phyloP scores from a whole-genome alignment of 2,888 invertebrate species.

The Sceliomorpha sp. region DNA sequence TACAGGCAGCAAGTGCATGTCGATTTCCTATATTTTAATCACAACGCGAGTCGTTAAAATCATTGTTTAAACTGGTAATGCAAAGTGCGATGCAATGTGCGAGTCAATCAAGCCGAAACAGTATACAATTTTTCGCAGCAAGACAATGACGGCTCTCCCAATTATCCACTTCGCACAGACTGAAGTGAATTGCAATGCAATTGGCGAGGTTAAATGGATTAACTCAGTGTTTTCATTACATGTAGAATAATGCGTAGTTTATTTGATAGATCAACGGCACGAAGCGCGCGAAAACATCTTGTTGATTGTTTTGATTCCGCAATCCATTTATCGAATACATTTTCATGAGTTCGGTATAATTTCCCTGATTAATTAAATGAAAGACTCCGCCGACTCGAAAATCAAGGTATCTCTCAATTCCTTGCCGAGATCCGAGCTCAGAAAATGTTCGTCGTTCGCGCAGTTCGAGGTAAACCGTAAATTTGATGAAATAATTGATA shows the following conservation, averaged over 20 bases:
- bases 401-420: constrained; percentile 4
- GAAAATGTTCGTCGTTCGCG: no score
- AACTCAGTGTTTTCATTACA: constrained; percentile 18
- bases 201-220: constrained; percentile 17
- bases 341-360: constrained; percentile 11
- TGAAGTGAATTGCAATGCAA: constrained; percentile 15
- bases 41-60: background rate
- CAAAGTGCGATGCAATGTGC: background rate
- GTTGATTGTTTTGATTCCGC: constrained; percentile 14
- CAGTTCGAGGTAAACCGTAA: no score
- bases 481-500: no score
- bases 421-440: no score
- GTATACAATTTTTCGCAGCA: constrained; percentile 4
- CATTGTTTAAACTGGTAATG: background rate
- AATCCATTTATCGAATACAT: constrained; percentile 13
- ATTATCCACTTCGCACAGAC: constrained; percentile 4
- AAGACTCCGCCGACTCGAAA: constrained; percentile 1
- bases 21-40: no score
- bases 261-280: constrained; percentile 18
- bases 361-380: constrained; percentile 4
- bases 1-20: no score
- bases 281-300: constrained; percentile 13
- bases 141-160: background rate
- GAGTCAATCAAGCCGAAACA: constrained; percentile 4
- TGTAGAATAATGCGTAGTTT: constrained; percentile 16